A percentile compares a stretch with the other conserved stretches of the same genome.
phyloP scores from a whole-genome alignment of 2,888 invertebrate species.

The Conistra vaccinii region DNA sequence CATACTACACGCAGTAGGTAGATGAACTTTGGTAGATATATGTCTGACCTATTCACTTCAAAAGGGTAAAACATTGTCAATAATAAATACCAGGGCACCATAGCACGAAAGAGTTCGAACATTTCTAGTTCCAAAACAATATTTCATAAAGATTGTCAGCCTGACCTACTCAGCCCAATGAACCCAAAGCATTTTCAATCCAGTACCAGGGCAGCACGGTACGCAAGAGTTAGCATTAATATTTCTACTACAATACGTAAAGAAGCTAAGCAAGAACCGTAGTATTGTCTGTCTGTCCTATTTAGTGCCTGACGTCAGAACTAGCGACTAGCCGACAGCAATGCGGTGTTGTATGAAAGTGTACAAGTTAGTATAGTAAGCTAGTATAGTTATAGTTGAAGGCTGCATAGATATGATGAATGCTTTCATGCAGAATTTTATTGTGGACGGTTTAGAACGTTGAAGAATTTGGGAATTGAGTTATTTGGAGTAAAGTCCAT shows the following conservation, averaged over 20 bases:
- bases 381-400: conserved; percentile 14
- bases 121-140: not conserved
- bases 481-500: conserved; percentile 10
- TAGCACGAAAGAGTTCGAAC: not conserved
- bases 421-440: conserved; percentile 40
- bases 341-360: conserved; percentile 47
- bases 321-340: conserved; percentile 45
- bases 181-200: conserved; percentile 13
- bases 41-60: not conserved
- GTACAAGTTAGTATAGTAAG: conserved; percentile 29
- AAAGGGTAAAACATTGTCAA: conserved; percentile 2
- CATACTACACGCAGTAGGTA: not conserved
- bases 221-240: conserved; percentile 20
- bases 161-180: not conserved
- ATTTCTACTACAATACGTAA: conserved; percentile 9
- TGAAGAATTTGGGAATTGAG: conserved; percentile 18
- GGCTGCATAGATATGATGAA: conserved; percentile 29
- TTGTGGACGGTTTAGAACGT: conserved; percentile 15
- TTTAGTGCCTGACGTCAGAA: conserved; percentile 59
- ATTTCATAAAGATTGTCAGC: not conserved
- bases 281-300: conserved; percentile 53
- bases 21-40: conserved; percentile 1
- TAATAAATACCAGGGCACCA: not conserved
- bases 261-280: conserved; percentile 25
- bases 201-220: conserved; percentile 25